phyloP scores from a whole-genome alignment of 2,888 invertebrate genomes.

The Anoplius nigerrimus region DNA sequence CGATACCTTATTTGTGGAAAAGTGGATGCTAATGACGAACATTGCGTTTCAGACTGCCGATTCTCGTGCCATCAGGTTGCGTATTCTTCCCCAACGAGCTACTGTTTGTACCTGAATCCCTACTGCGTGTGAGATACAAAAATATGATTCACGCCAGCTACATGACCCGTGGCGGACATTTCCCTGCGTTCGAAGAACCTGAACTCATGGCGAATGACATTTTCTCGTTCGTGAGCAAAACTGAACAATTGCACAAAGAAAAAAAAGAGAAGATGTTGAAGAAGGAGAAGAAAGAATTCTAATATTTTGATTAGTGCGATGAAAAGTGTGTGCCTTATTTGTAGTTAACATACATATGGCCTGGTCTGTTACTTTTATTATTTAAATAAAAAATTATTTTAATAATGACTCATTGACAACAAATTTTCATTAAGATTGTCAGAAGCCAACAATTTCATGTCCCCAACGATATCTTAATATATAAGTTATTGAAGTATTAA shows the following conservation, averaged over 20 bases:
- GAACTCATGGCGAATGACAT: constrained; percentile 83
- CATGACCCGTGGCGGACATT: constrained; percentile 87
- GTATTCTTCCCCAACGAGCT: constrained; percentile 86
- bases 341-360: background rate
- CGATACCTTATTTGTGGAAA: too few species aligned
- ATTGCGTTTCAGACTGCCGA: constrained; percentile 77
- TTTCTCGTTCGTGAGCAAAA: constrained; percentile 77
- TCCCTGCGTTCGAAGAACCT: constrained; percentile 89
- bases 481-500: too few species aligned
- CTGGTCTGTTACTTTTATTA: too few species aligned
- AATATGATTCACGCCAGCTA: constrained; percentile 84
- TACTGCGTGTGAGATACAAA: constrained; percentile 79
- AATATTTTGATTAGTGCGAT: background rate
- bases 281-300: constrained; percentile 14
- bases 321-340: background rate
- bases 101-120: constrained; percentile 77
- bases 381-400: too few species aligned
- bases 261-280: constrained; percentile 25
- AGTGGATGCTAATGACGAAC: constrained; percentile 12
- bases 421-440: too few species aligned
- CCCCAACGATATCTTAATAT: too few species aligned
- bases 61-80: constrained; percentile 84
- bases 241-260: constrained; percentile 28
- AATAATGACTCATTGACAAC: too few species aligned
- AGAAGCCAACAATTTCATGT: too few species aligned